Conservation (phyloP, 2,888 invertebrate species). For the Meghimatium bilineatum region DNA sequence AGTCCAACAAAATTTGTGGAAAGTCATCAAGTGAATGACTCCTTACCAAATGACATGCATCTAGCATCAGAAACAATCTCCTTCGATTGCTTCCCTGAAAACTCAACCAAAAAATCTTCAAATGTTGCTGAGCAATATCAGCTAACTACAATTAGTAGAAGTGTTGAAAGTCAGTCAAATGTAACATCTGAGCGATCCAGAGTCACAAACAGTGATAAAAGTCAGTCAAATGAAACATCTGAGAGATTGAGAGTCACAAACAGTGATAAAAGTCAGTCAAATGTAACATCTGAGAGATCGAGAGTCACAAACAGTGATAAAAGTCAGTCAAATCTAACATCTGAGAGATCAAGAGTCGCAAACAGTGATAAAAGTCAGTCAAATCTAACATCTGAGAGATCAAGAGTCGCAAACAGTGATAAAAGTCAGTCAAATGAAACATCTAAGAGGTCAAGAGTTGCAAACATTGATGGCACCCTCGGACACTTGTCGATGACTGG, state of each 20-base stretch:
- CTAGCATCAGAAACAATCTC: background rate
- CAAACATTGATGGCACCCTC: background rate
- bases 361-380: background rate
- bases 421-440: too few relatives aligned
- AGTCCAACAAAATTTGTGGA: background rate
- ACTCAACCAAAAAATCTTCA: background rate
- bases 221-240: too few relatives aligned
- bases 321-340: too few relatives aligned
- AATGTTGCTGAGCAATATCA: background rate
- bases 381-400: background rate
- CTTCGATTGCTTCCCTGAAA: background rate
- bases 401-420: background rate
- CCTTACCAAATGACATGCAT: background rate
- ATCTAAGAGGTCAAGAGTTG: too few relatives aligned
- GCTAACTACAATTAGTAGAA: too few relatives aligned
- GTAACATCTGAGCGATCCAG: background rate
- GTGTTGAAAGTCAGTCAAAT: background rate
- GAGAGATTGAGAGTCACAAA: too few relatives aligned
- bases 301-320: background rate
- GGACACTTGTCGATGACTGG: background rate
- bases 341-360: too few relatives aligned
- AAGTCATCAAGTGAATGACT: background rate
- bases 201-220: background rate
- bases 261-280: background rate
- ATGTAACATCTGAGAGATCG: background rate